phyloP scores from a whole-genome alignment of 2,113 vertebrate species.

The Brachyhypopomus gauderio region DNA sequence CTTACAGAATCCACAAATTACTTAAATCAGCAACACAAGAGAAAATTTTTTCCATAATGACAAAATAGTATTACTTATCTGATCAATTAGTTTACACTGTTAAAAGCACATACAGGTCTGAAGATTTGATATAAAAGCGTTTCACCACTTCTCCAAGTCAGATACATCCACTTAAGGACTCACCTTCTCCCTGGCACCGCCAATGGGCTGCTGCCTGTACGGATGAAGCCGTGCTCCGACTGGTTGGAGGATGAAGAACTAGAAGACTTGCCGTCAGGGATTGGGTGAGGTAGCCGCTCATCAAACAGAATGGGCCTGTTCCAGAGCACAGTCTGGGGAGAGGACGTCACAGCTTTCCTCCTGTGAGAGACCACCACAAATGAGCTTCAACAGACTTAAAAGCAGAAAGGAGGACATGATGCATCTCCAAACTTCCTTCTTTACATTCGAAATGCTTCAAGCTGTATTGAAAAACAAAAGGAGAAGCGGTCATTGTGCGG shows the following conservation, averaged over 20 bases:
- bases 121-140: not conserved
- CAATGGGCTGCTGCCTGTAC: slow-evolving; percentile 91
- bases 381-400: not conserved
- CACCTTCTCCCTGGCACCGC: slow-evolving; percentile 92
- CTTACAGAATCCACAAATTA: not conserved
- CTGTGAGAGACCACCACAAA: slow-evolving; percentile 65
- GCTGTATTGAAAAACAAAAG: not conserved
- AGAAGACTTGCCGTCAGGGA: slow-evolving; percentile 84
- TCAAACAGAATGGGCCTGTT: slow-evolving; percentile 78
- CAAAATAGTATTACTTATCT: not conserved
- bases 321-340: slow-evolving; percentile 85
- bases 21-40: not conserved
- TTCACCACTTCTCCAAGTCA: not conserved
- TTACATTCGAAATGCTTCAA: not conserved
- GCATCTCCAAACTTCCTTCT: not conserved
- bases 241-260: slow-evolving; percentile 95
- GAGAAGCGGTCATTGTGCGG: not conserved
- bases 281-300: slow-evolving; percentile 75
- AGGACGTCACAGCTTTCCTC: slow-evolving; percentile 85
- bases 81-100: too few species aligned
- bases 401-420: not conserved
- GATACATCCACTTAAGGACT: slow-evolving; percentile 50
- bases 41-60: not conserved
- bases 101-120: too few species aligned
- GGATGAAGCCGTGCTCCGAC: slow-evolving; percentile 82